phyloP scores from a whole-genome alignment of 2,888 invertebrate species.

The Clostera curtula region DNA sequence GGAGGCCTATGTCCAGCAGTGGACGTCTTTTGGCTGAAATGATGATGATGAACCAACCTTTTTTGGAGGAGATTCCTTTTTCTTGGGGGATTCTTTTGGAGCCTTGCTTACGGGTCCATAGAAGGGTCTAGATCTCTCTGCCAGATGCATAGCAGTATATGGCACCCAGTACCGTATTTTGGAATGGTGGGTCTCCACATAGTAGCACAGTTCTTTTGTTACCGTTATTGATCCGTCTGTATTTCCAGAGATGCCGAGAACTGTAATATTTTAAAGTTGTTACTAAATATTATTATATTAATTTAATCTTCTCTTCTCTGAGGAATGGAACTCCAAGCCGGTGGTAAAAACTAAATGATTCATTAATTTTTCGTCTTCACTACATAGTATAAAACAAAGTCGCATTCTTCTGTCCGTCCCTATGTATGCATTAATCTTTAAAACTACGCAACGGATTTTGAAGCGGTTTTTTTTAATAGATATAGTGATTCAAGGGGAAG shows the following conservation, averaged over 20 bases:
- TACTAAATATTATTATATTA: neutral
- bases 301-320: neutral
- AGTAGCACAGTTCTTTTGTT: slow-evolving; percentile 54
- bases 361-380: too few relatives aligned
- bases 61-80: slow-evolving; percentile 23
- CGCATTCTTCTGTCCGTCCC: too few relatives aligned
- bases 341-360: too few relatives aligned
- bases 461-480: too few relatives aligned
- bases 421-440: too few relatives aligned
- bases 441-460: too few relatives aligned
- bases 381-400: too few relatives aligned
- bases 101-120: slow-evolving; percentile 43
- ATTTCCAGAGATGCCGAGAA: slow-evolving; percentile 50
- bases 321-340: too few relatives aligned
- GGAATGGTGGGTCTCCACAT: slow-evolving; percentile 46
- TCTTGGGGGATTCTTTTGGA: slow-evolving; percentile 24
- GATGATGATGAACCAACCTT: too few relatives aligned
- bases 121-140: slow-evolving; percentile 57
- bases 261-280: slow-evolving; percentile 21
- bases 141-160: slow-evolving; percentile 51
- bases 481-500: too few relatives aligned
- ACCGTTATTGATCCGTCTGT: slow-evolving; percentile 39
- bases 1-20: too few relatives aligned
- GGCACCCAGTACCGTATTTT: slow-evolving; percentile 55
- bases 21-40: too few relatives aligned